Percentiles rank a stretch among this genome's conserved stretches.
Conservation (phyloP, 2,113 vertebrate genomes). For the Falcunculus frontatus region DNA sequence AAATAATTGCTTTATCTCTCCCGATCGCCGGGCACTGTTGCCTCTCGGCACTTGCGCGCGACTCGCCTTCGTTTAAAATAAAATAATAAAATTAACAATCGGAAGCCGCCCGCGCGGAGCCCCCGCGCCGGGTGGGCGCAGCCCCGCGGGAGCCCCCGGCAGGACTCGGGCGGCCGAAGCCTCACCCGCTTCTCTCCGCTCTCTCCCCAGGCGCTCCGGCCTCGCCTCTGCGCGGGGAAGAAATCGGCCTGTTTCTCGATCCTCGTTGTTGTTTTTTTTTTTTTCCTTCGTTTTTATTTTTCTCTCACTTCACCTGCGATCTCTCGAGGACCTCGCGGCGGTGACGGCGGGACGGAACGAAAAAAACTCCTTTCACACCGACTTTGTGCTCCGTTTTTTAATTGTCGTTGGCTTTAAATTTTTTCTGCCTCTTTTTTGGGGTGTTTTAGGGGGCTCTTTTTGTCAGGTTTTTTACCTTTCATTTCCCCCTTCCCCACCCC, state of each 20-base stretch:
- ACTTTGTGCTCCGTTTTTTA: not conserved
- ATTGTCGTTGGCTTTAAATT: not conserved
- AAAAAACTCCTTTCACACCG: not conserved
- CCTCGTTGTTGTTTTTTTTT: not conserved
- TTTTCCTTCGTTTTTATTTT: not conserved
- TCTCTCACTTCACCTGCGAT: not conserved
- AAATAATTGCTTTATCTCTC: constrained; percentile 66
- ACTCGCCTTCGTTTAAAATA: not conserved
- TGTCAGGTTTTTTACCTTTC: not conserved
- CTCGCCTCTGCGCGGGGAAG: not conserved
- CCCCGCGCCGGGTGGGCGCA: not conserved
- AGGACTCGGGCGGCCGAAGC: not conserved
- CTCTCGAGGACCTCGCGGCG: not conserved
- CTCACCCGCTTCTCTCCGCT: not conserved
- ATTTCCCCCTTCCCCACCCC: not conserved
- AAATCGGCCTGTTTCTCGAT: not conserved
- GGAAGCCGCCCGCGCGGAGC: not conserved
- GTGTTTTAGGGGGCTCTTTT: not conserved
- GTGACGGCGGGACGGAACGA: not conserved
- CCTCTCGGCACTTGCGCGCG: not conserved
- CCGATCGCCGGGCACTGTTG: constrained; percentile 20
- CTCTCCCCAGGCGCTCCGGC: constrained; percentile 26
- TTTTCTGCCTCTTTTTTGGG: not conserved
- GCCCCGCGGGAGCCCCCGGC: not conserved
- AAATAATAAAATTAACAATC: not conserved